Evolutionary conservation across 2,797 vertebrate species (phyloP).

Genomic region (Babyrousa celebensis): DNA sequence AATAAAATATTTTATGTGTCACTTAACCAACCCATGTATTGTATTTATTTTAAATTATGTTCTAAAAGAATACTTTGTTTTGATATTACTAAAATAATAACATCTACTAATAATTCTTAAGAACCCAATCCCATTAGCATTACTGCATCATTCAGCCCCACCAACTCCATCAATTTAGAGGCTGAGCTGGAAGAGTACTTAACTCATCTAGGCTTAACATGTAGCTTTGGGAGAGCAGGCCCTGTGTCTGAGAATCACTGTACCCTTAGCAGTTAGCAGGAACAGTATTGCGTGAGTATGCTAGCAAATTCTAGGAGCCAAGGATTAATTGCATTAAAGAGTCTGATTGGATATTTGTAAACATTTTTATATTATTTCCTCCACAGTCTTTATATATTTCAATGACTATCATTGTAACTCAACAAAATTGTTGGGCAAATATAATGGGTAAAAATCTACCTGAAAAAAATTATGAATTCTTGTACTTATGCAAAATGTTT

Average conservation of each 20-base stretch:
- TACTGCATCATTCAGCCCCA: not conserved
- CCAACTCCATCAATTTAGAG: not conserved
- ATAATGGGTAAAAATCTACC: not conserved
- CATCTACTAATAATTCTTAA: not conserved
- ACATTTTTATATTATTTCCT: not conserved
- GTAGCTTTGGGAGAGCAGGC: not conserved
- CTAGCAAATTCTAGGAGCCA: not conserved
- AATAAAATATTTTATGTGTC: not conserved
- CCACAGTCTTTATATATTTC: not conserved
- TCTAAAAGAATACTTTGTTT: not conserved
- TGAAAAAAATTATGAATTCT: not conserved
- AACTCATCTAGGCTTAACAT: not conserved
- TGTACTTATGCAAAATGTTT: not conserved
- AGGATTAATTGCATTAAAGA: not conserved
- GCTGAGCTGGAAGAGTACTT: not conserved
- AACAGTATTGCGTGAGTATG: not conserved
- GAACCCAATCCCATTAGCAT: not conserved
- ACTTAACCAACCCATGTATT: not conserved
- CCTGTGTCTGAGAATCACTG: not conserved
- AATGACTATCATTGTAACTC: not conserved
- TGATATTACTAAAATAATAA: not conserved
- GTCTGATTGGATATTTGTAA: not conserved
- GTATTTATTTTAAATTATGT: not conserved
- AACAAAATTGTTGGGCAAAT: not conserved
- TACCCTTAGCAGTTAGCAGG: not conserved